A percentile compares a stretch with the other conserved stretches of the same genome.
phyloP scores from a whole-genome alignment of 2,113 vertebrate genomes.

The Theristicus caerulescens region DNA sequence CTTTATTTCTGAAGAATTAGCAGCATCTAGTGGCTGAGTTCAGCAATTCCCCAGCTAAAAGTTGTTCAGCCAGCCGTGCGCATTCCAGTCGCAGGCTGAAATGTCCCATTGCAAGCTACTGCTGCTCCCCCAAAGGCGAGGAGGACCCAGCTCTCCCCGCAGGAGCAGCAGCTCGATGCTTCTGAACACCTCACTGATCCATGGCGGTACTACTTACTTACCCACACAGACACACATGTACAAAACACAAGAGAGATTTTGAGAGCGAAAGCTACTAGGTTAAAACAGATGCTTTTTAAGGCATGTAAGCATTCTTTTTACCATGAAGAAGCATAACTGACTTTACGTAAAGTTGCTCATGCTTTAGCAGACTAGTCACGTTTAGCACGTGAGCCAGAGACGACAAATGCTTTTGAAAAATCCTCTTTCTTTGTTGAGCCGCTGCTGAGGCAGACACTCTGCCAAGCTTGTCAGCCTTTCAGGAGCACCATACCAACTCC shows the following conservation, averaged over 20 bases:
- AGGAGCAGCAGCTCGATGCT: neutral
- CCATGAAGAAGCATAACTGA: neutral
- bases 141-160: fast-evolving
- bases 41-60: neutral
- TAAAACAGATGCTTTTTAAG: neutral
- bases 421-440: neutral
- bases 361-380: neutral
- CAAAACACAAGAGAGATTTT: neutral
- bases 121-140: neutral
- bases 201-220: neutral
- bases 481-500: constrained; percentile 85
- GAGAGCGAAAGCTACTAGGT: neutral
- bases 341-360: neutral
- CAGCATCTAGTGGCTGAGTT: constrained; percentile 47
- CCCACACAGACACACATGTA: fast-evolving
- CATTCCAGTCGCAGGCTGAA: neutral
- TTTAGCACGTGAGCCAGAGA: neutral
- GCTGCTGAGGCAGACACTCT: neutral
- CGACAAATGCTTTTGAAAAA: neutral
- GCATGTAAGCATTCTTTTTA: neutral
- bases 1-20: neutral
- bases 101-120: no score
- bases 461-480: neutral
- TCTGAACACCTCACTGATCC: neutral
- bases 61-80: fast-evolving